phyloP scores from a whole-genome alignment of 2,797 vertebrate genomes.

The Knipowitschia caucasica region DNA sequence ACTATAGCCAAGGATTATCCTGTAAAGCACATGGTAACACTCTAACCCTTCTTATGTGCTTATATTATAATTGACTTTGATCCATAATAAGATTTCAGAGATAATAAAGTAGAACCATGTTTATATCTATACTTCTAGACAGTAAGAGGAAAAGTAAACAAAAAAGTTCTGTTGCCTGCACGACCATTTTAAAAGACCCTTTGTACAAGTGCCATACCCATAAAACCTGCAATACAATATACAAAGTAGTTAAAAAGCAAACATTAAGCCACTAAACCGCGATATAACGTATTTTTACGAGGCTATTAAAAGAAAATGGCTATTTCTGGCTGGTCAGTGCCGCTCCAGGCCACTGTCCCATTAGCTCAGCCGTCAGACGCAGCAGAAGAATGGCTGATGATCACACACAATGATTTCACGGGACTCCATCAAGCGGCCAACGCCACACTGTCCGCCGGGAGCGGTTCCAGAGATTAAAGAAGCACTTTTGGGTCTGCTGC shows the following conservation, averaged over 20 bases:
- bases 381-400: slow-evolving; percentile 3
- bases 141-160: not conserved
- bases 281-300: not conserved
- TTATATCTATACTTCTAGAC: not conserved
- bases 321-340: slow-evolving; percentile 3
- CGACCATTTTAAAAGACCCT: not conserved
- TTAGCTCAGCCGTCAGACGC: slow-evolving; percentile 3
- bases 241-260: not conserved
- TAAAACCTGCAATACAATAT: not conserved
- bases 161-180: not conserved
- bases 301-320: slow-evolving; percentile 2
- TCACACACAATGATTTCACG: not conserved
- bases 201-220: not conserved
- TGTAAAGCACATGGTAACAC: no score
- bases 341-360: slow-evolving; percentile 5
- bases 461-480: slow-evolving; percentile 29
- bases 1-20: no score
- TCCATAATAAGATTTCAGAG: not conserved
- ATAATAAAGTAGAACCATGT: not conserved
- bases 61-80: no score
- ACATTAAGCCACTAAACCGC: slow-evolving; percentile 8
- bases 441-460: slow-evolving; percentile 12
- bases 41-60: no score
- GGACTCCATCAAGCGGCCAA: slow-evolving; percentile 3
- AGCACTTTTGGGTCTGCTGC: slow-evolving; percentile 8